Base-by-base conservation (phyloP, 2,888 invertebrate genomes). In the Caenorhabditis zanzibari region DNA sequence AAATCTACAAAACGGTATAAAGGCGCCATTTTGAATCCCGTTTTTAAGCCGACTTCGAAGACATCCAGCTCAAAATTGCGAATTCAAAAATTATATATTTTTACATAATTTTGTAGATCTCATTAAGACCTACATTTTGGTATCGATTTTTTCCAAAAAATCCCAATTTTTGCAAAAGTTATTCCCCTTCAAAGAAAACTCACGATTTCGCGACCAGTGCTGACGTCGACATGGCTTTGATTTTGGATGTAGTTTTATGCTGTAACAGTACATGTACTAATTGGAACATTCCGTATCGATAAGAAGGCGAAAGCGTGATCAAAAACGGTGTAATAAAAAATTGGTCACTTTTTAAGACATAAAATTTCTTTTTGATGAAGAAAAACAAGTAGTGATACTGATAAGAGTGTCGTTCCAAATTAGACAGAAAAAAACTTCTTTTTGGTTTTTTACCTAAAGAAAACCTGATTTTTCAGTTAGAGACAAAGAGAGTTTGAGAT, bases 131-230 rank as follows among this genome's bases (percentile, higher is more conserved):
- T n/a, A n/a, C n/a, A n/a, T n/a, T n/a, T n/a, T n/a, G n/a, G n/a
- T n/a, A n/a, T n/a, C n/a, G n/a, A n/a, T n/a, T n/a, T n/a, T n/a
- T n/a, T n/a, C n/a, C n/a, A n/a, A n/a, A n/a, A n/a, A n/a, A n/a
- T n/a, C n/a, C 44, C 0, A 1, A 12, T 7, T 32, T 32, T 32
- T 7, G 49, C 26, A 10, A 7, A 56, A 56, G 2, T 24, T 32
- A 32, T n/a, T 58, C 1, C n/a, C 6, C 32, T 58, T 58, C 12
- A n/a, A 19, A 52, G 71, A 71, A 64, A 52, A 83, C 79, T 71
- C 47, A 83, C 83, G 74, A 66, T 74, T 83, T 52, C 6, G 83
- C 83, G 54, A 79, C 83, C 41, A 83, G 54, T 26, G 83, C 79
- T 26, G 83, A 79, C 26, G 83, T 83, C 19, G 83, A 83, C 83